Conservation (phyloP, 2,888 invertebrate species). For the Gymnoscelis rufifasciata region DNA sequence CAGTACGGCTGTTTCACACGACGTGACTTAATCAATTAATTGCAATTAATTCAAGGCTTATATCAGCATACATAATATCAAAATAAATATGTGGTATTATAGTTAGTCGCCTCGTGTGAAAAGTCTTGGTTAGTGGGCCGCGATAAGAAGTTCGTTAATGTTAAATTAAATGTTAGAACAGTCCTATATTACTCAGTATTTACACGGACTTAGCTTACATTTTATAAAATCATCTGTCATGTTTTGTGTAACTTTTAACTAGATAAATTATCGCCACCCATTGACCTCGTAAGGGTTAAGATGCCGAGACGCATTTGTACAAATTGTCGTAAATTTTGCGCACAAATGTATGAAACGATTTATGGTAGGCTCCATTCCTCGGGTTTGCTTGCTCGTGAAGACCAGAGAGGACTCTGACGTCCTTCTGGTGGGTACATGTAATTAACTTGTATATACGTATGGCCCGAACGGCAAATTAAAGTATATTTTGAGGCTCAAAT, state of each 20-base stretch:
- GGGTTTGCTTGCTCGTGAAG: constrained; percentile 30
- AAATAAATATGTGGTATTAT: neutral
- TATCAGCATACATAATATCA: neutral
- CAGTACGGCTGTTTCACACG: neutral
- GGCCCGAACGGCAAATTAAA: constrained; percentile 60
- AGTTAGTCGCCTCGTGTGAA: neutral
- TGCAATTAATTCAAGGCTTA: no score
- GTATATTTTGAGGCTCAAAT: constrained; percentile 65
- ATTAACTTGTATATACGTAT: constrained; percentile 76
- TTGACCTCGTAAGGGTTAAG: neutral
- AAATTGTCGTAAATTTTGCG: constrained; percentile 46
- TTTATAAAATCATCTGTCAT: constrained; percentile 22
- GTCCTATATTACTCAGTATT: constrained; percentile 30
- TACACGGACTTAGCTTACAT: constrained; percentile 29
- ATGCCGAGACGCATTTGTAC: constrained; percentile 24
- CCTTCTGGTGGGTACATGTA: constrained; percentile 68
- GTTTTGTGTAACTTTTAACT: constrained; percentile 14
- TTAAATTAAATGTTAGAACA: constrained; percentile 27
- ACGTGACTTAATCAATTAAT: neutral
- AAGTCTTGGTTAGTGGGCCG: constrained; percentile 34
- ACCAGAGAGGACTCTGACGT: constrained; percentile 55
- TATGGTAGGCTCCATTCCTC: constrained; percentile 63
- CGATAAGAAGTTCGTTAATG: constrained; percentile 28
- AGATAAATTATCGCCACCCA: constrained; percentile 31
- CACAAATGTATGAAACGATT: constrained; percentile 61